These are phyloP conservation scores for Ophiothrix spiculata DNA, from an alignment of 35 echinoderm and acorn worm species.

Conservation along the genomic window DNA sequence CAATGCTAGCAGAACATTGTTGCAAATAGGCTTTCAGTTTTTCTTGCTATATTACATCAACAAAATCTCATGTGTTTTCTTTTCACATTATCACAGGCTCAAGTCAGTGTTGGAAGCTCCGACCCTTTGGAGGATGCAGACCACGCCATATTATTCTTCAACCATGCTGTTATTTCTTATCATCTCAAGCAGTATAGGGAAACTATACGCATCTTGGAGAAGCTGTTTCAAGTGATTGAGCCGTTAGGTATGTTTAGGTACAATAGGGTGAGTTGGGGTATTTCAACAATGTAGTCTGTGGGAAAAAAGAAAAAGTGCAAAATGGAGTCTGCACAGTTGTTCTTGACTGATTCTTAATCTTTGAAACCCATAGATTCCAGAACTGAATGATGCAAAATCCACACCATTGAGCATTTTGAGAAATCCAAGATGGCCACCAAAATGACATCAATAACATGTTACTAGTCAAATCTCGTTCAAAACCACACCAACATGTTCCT, in stretches of 20 bases:
- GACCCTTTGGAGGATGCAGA: constrained; percentile 79
- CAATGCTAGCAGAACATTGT: background rate
- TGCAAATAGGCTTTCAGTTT: background rate
- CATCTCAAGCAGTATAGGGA: constrained; percentile 81
- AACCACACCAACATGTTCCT: no score
- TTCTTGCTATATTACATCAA: background rate
- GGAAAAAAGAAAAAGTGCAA: no score
- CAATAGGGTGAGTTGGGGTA: background rate
- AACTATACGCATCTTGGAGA: constrained; percentile 81
- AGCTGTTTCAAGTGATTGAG: constrained; percentile 95
- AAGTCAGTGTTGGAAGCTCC: constrained; percentile 61
- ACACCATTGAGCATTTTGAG: no score
- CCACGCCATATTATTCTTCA: constrained; percentile 89
- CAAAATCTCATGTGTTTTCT: background rate
- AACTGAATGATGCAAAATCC: no score
- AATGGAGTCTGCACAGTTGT: no score
- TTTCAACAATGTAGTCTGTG: no score
- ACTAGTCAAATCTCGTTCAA: no score
- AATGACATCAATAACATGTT: no score
- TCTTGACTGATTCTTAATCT: no score
- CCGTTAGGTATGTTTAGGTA: constrained; percentile 71
- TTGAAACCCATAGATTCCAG: no score
- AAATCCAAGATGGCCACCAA: no score
- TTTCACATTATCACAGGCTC: constrained; percentile 43
- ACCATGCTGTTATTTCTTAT: constrained; percentile 86